Conservation (phyloP, 2,888 invertebrate genomes). For the Adineta ricciae region DNA sequence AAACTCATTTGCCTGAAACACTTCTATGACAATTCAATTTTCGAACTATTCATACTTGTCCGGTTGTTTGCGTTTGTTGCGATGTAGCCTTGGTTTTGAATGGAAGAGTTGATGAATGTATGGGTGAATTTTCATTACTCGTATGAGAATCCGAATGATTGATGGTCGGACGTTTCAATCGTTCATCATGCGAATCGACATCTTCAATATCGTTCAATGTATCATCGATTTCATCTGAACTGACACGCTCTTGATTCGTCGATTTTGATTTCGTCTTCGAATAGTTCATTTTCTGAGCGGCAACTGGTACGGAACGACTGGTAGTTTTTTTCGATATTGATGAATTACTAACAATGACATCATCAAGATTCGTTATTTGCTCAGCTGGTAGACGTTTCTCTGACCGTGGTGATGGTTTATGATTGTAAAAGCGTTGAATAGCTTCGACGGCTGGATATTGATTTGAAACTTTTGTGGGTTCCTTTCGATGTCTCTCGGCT, state of each 20-base stretch:
- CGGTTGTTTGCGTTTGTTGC: background rate
- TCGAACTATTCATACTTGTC: background rate
- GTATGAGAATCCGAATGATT: background rate
- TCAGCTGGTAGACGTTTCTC: too few species aligned
- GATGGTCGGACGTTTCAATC: background rate
- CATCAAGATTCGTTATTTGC: conserved; percentile 1
- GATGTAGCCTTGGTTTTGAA: background rate
- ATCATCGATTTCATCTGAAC: conserved; percentile 5
- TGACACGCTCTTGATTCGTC: background rate
- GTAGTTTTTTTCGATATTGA: background rate
- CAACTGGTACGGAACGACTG: background rate
- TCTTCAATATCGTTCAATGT: conserved; percentile 23
- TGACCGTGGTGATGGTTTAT: too few species aligned
- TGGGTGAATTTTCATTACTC: background rate
- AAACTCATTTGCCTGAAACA: too few species aligned
- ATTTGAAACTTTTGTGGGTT: background rate
- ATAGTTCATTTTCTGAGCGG: too few species aligned
- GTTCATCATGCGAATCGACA: background rate
- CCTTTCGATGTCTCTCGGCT: too few species aligned
- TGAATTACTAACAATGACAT: background rate
- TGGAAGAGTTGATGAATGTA: background rate
- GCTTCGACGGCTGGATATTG: conserved; percentile 18
- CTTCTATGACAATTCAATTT: too few species aligned
- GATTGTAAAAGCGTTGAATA: conserved; percentile 16
- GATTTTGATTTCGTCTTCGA: background rate